Evolutionary conservation across 2,888 invertebrate species (phyloP).

Genomic region (Cryptus armator): DNA sequence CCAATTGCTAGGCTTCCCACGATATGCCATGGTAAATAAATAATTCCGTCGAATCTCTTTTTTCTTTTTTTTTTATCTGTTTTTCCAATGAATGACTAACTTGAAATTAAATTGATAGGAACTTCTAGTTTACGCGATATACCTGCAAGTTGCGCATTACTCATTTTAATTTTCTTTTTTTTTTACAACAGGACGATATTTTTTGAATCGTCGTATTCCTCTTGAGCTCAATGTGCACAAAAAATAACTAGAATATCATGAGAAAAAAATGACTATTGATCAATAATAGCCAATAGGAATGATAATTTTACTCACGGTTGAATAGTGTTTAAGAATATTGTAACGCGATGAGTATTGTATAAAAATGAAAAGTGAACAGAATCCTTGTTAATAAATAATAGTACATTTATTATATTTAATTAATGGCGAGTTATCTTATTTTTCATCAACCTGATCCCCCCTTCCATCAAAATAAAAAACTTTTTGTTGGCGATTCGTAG

Average conservation of each 20-base stretch:
- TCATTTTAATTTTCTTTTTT: constrained; percentile 22
- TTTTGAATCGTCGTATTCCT: constrained; percentile 42
- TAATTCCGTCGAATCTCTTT: background rate
- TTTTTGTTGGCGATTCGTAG: no score
- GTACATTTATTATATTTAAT: constrained; percentile 83
- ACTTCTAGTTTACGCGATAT: constrained; percentile 17
- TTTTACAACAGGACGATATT: constrained; percentile 24
- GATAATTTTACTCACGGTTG: constrained; percentile 74
- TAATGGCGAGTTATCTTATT: background rate
- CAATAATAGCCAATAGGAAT: constrained; percentile 53
- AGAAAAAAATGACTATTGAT: constrained; percentile 49
- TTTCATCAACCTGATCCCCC: no score
- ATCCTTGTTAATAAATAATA: constrained; percentile 82
- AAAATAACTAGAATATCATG: constrained; percentile 29
- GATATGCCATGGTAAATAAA: background rate
- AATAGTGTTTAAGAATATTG: constrained; percentile 79
- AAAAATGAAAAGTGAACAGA: constrained; percentile 71
- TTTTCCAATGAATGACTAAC: background rate
- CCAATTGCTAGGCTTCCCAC: constrained; percentile 13
- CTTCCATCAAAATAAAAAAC: no score
- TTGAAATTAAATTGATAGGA: constrained; percentile 23
- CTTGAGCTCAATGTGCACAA: constrained; percentile 49
- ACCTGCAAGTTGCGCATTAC: constrained; percentile 46
- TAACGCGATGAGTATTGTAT: constrained; percentile 77
- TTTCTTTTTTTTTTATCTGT: background rate